A percentile compares a stretch with the other conserved stretches of the same genome.
Conservation (phyloP, 2,888 invertebrate species). For the Cistogaster globosa region DNA sequence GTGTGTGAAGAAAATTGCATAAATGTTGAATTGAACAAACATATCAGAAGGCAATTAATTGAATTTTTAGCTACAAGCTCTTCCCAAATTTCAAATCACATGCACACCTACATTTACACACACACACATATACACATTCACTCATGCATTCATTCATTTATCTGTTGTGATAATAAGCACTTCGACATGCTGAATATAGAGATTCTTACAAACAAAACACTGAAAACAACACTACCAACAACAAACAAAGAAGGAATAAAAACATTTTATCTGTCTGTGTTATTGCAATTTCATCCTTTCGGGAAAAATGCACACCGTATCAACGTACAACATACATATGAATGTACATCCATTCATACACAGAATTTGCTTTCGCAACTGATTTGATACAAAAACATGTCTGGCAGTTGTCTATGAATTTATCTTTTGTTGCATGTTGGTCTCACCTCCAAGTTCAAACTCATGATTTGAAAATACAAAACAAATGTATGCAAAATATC, state of each 20-base stretch:
- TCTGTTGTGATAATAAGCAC: constrained; percentile 2
- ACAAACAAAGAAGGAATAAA: constrained; percentile 3
- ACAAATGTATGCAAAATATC: constrained; percentile 58
- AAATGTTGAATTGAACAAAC: constrained; percentile 48
- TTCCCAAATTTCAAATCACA: constrained; percentile 22
- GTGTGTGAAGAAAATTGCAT: background rate
- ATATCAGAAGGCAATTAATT: constrained; percentile 72
- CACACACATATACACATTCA: background rate
- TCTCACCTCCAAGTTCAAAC: constrained; percentile 24
- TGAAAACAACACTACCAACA: constrained; percentile 12
- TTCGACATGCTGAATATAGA: background rate
- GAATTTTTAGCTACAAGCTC: constrained; percentile 66
- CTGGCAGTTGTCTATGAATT: constrained; percentile 55
- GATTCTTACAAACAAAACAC: constrained; percentile 37
- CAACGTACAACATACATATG: background rate
- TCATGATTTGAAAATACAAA: constrained; percentile 10
- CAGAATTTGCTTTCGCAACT: constrained; percentile 1
- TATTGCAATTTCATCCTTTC: constrained; percentile 50
- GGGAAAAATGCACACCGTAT: constrained; percentile 17
- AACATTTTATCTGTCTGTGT: constrained; percentile 48
- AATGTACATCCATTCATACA: background rate
- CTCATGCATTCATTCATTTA: background rate
- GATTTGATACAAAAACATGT: constrained; percentile 46
- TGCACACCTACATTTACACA: background rate
- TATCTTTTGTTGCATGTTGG: constrained; percentile 49